Percentiles rank a stretch among this genome's conserved stretches.
These are phyloP conservation scores for silkworm (Bombyx mori) DNA, from an alignment of 1,140 invertebrate genomes.

Conservation along the genomic window ASM3026992v2 NC_085126.1:8574001-8574500, in stretches of 20 bases:
- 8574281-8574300: too few relatives aligned
- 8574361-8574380: too few relatives aligned
- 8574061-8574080: slow-evolving; percentile 2
- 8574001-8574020: background rate
- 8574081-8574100: background rate
- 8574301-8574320: too few relatives aligned
- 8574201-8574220: background rate
- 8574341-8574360: too few relatives aligned
- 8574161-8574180: slow-evolving; percentile 1
- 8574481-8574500: too few relatives aligned
- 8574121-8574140: background rate
- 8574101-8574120: slow-evolving; percentile 1
- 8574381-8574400: too few relatives aligned
- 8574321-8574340: too few relatives aligned
- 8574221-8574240: background rate
- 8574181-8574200: background rate
- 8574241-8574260: slow-evolving; percentile 1
- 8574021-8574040: background rate
- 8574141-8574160: slow-evolving; percentile 1
- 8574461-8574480: too few relatives aligned
- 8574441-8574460: too few relatives aligned
- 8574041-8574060: background rate
- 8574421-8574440: too few relatives aligned
- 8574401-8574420: too few relatives aligned
- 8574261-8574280: background rate